phyloP scores from a whole-genome alignment of 1,140 invertebrate genomes.

The Lucilia sericata region DNA sequence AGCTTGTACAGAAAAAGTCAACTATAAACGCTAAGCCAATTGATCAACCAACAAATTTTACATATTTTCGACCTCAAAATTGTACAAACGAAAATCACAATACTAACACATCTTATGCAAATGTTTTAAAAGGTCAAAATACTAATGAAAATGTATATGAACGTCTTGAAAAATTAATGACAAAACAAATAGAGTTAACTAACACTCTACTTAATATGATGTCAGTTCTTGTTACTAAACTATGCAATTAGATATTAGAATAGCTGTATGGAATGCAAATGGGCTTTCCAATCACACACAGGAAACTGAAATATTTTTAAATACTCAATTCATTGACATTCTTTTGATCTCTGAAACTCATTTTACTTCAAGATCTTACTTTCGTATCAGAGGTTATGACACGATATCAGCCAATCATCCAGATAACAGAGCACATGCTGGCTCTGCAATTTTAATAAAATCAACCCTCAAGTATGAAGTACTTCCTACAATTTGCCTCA shows the following conservation, averaged over 20 bases:
- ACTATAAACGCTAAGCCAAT: not conserved
- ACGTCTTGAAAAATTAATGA: not conserved
- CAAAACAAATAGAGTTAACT: slow-evolving; percentile 3
- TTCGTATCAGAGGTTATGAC: slow-evolving; percentile 1
- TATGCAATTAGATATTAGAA: slow-evolving; percentile 18
- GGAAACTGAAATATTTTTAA: not conserved
- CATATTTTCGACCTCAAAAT: too few relatives aligned
- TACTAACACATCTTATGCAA: not conserved
- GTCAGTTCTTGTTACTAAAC: not conserved
- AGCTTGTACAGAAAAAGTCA: not conserved
- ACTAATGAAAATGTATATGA: too few relatives aligned
- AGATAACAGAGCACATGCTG: too few relatives aligned
- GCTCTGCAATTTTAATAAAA: not conserved
- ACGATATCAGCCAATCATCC: not conserved
- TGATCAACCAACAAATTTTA: too few relatives aligned
- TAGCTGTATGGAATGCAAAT: slow-evolving; percentile 11
- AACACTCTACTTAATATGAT: slow-evolving; percentile 3
- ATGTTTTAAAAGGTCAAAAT: slow-evolving; percentile 1
- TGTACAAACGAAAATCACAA: too few relatives aligned
- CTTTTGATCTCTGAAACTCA: not conserved
- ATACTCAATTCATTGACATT: not conserved
- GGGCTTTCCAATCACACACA: not conserved
- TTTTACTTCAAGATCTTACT: not conserved
- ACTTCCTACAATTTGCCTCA: not conserved
- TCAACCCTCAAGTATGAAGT: not conserved